Base-by-base conservation (phyloP, 1,140 invertebrate genomes). In the Drosophila tsacasi region DNA sequence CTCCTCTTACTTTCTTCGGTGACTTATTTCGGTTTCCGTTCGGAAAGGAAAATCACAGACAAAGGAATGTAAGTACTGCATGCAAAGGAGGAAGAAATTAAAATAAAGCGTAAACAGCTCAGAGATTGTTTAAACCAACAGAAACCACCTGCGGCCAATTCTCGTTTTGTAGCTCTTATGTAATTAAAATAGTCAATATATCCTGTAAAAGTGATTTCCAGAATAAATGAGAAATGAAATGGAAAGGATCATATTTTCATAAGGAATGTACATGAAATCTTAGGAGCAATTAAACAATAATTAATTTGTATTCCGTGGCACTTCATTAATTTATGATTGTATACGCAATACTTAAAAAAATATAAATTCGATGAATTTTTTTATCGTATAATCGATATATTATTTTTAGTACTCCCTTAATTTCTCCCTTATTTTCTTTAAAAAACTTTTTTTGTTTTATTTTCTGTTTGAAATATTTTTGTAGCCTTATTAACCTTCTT, bases 171-270 rank as follows among this genome's bases (percentile, higher is more conserved):
- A 66, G 64, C 65, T 65, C 40, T 75, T 39, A 76, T 58, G 75
- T 83, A 83, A 81, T 89, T 83, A 68, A 87, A 86, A 89, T 58
- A 61, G 46, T 50, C 50, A n/a, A n/a, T n/a, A n/a, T n/a, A n/a
- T n/a, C n/a, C n/a, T n/a, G n/a, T n/a, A n/a, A n/a, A n/a, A n/a
- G n/a, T n/a, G n/a, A n/a, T n/a, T n/a, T n/a, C n/a, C 15, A 17
- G 32, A 37, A 35, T 1, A 15, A 15, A n/a, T 27, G 54, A 40
- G 10, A 10, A 42, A n/a, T n/a, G n/a, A n/a, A n/a, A n/a, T n/a
- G n/a, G n/a, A n/a, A n/a, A n/a, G n/a, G n/a, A n/a, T n/a, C n/a
- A n/a, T n/a, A n/a, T n/a, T n/a, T n/a, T n/a, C n/a, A n/a, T n/a
- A n/a, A n/a, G n/a, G n/a, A n/a, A n/a, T n/a, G n/a, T n/a, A 25